Conservation (phyloP, 2,797 vertebrate species). For the Lepus oiostolus region DNA sequence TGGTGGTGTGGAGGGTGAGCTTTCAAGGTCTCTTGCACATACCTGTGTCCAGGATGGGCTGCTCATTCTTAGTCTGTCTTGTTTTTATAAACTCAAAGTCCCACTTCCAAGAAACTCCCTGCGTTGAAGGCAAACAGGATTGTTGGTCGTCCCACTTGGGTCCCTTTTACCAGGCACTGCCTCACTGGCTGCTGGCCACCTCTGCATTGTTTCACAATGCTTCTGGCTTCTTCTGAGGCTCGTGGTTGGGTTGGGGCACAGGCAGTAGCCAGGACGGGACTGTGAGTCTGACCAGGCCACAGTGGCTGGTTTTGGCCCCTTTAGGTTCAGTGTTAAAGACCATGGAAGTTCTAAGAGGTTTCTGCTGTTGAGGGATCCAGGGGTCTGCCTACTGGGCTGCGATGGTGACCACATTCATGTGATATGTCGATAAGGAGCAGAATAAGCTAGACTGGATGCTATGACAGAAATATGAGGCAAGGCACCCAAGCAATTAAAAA, state of each 20-base stretch:
- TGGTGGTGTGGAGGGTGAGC: background rate
- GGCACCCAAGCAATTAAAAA: background rate
- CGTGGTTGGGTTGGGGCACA: background rate
- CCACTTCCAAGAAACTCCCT: background rate
- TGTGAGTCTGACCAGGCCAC: background rate
- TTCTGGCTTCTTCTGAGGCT: background rate
- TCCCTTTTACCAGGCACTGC: background rate
- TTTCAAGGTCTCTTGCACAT: background rate
- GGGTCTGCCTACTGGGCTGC: background rate
- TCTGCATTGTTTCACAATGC: background rate
- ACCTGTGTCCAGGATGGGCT: background rate
- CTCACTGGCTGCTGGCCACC: background rate
- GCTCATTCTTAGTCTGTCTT: background rate
- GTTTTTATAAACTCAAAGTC: slow-evolving; percentile 17
- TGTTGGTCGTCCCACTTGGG: background rate
- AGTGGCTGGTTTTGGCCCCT: background rate
- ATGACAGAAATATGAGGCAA: background rate
- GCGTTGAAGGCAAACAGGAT: background rate
- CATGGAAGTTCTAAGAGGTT: background rate
- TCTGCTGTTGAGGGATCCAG: too few species aligned
- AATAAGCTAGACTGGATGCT: background rate
- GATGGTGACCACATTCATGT: background rate
- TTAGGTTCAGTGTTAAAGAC: background rate
- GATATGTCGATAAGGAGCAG: background rate
- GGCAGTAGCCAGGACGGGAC: background rate